Base-by-base conservation (phyloP, 2,797 vertebrate genomes). In the Pteropus rufus region DNA sequence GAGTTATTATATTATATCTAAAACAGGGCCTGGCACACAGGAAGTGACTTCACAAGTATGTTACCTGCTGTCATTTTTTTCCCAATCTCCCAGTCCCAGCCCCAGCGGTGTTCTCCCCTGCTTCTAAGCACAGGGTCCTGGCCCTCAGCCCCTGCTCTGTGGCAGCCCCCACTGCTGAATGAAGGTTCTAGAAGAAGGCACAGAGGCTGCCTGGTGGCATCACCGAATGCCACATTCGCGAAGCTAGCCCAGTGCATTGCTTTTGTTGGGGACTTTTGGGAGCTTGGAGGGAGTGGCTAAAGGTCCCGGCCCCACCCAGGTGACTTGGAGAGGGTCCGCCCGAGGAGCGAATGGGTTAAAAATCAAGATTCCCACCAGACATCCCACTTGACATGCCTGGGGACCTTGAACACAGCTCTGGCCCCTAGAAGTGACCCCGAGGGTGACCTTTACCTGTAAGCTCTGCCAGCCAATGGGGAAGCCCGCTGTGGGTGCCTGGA, bases 381-480 rank as follows among this genome's bases (percentile, higher is more conserved):
- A 36, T 18, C 18, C 52, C 4, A 8, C 79, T 60, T 36, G 10
- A 1, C 0, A 0, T 0, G 41, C 12, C 44, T 1, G 26, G 23
- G 49, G 62, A 36, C 67, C 79, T n/a, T 24, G 41, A 67, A 69
- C 21, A 23, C 69, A 11, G 60, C 44, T 29, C 36, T 0, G 4
- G 87, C 19, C 60, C 94, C 94, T 94, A 56, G 76, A 60, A 31
- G 49, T 94, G 95, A 97, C 96, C 95, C 89, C 0, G 0, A 21
- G 54, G 29, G 14, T 83, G 86, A 96, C 94, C 96, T 96, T 77
- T 81, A 89, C 75, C 41, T 23, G 26, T 41, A 29, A 8, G 10
- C 60, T 2, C 29, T 6, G 62, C 84, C 69, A 72, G 87, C 97
- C 97, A 97, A 97, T 97, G 69, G 83, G 69, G 54, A 62, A 54